Evolutionary conservation across 2,113 vertebrate genomes (phyloP).

Genomic region (Anarrhichthys ocellatus): DNA sequence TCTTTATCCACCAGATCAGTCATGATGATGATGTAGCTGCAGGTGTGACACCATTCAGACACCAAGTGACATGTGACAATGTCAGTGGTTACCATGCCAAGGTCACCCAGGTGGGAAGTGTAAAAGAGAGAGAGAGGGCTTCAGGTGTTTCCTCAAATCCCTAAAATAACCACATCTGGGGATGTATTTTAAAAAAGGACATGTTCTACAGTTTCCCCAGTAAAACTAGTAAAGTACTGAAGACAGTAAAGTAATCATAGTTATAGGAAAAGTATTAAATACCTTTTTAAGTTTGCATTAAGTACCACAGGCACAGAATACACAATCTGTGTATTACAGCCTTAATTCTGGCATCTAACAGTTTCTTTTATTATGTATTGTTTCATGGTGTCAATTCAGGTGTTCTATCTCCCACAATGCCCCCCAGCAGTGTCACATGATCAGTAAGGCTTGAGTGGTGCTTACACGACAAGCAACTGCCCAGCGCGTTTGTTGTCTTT

Average conservation of each 20-base stretch:
- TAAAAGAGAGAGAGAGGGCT: background rate
- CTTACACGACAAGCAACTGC: constrained; percentile 66
- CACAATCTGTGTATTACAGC: background rate
- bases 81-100: constrained; percentile 69
- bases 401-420: constrained; percentile 25
- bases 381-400: background rate
- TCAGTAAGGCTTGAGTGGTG: constrained; percentile 3
- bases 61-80: constrained; percentile 63
- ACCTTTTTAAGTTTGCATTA: background rate
- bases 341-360: background rate
- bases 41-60: constrained; percentile 7
- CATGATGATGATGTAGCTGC: background rate
- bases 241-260: background rate
- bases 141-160: constrained; percentile 54
- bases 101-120: constrained; percentile 74
- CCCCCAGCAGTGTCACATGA: constrained; percentile 31
- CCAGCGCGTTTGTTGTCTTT: constrained; percentile 65
- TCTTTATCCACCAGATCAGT: background rate
- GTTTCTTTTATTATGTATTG: background rate
- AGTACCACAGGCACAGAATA: background rate
- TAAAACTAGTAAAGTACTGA: background rate
- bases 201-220: background rate
- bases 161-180: constrained; percentile 1
- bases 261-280: background rate
- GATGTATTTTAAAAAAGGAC: background rate